A percentile compares a stretch with the other conserved stretches of the same genome.
These are phyloP conservation scores for Rosalia funebris DNA, from an alignment of 2,888 invertebrate genomes.

Conservation along the genomic window DNA sequence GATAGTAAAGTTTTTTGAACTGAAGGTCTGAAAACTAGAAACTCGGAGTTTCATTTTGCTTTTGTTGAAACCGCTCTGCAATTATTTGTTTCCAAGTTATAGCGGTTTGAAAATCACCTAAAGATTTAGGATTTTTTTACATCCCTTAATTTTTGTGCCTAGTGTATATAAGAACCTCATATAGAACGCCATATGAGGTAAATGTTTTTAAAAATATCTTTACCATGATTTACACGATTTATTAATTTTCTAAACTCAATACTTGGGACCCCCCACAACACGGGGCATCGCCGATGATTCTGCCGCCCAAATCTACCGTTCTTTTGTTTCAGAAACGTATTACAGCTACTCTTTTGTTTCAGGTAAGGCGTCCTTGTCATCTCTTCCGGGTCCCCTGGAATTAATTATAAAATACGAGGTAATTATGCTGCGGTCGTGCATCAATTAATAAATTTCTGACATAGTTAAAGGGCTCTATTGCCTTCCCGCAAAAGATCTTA, in stretches of 20 bases:
- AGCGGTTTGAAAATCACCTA: no score
- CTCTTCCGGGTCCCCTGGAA: slow-evolving; percentile 21
- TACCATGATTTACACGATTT: background rate
- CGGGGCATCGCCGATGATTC: background rate
- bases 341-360: slow-evolving; percentile 33
- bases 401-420: slow-evolving; percentile 42
- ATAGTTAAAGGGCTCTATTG: slow-evolving; percentile 7
- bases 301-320: slow-evolving; percentile 10
- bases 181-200: no score
- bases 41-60: no score
- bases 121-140: no score
- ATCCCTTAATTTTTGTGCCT: no score
- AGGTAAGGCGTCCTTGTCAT: slow-evolving; percentile 36
- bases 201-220: no score
- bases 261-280: background rate
- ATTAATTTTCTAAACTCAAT: background rate
- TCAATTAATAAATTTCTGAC: slow-evolving; percentile 18
- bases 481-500: slow-evolving; percentile 8
- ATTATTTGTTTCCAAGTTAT: no score
- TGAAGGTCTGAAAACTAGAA: no score
- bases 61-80: no score
- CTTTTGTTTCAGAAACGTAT: slow-evolving; percentile 24
- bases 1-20: no score
- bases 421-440: slow-evolving; percentile 34
- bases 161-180: no score